A percentile compares a stretch with the other conserved stretches of the same genome.
phyloP scores from a whole-genome alignment of 2,113 vertebrate species.

The Choloepus hoffmanni region DNA sequence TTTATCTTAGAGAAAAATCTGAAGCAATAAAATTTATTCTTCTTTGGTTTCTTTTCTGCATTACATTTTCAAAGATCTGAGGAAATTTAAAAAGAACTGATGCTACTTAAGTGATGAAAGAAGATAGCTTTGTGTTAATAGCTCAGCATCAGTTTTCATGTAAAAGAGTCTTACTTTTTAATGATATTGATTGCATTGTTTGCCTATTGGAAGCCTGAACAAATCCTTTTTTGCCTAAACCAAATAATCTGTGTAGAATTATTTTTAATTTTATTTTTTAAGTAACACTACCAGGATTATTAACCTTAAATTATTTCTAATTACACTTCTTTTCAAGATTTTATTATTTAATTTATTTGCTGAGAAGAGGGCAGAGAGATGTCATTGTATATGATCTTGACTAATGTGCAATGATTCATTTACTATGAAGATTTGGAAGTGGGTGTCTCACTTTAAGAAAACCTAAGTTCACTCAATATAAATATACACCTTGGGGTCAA shows the following conservation, averaged over 20 bases:
- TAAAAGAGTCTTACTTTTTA: constrained; percentile 1
- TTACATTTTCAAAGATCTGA: constrained; percentile 56
- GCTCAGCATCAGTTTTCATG: neutral
- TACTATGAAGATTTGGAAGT: neutral
- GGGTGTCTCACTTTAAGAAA: neutral
- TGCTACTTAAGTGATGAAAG: constrained; percentile 27
- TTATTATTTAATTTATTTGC: neutral
- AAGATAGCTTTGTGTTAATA: constrained; percentile 22
- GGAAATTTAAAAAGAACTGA: constrained; percentile 26
- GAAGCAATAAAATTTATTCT: constrained; percentile 47
- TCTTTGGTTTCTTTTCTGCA: constrained; percentile 37
- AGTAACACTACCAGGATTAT: neutral
- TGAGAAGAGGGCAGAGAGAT: neutral
- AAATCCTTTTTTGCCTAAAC: neutral
- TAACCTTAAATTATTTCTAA: neutral
- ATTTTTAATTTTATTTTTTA: constrained; percentile 55
- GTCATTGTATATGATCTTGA: neutral
- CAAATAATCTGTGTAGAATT: neutral
- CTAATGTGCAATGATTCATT: neutral
- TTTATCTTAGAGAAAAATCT: constrained; percentile 48
- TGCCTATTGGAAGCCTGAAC: neutral
- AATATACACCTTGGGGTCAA: neutral
- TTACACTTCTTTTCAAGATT: constrained; percentile 43
- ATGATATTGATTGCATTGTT: neutral
- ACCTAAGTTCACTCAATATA: neutral